Evolutionary conservation across 2,888 invertebrate genomes (phyloP).

Genomic region (Ethmia dodecea): DNA sequence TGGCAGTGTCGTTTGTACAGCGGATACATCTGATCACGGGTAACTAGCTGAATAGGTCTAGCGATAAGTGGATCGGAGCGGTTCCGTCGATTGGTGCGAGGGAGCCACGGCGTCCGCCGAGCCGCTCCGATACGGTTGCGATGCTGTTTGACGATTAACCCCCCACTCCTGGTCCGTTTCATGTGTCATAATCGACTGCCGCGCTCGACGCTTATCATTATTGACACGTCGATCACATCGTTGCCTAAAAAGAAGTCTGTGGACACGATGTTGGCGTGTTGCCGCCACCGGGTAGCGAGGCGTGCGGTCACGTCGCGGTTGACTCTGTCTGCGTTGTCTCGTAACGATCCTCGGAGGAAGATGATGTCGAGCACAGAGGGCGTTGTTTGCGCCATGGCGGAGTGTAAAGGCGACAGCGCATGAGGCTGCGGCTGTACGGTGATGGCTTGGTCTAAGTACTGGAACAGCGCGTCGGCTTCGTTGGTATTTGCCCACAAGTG

Average conservation of each 20-base stretch:
- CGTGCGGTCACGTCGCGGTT: slow-evolving; percentile 84
- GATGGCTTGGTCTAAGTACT: slow-evolving; percentile 59
- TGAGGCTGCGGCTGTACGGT: slow-evolving; percentile 51
- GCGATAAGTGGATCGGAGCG: slow-evolving; percentile 31
- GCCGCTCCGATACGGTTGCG: slow-evolving; percentile 19
- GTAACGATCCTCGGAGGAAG: slow-evolving; percentile 77
- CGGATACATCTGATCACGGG: slow-evolving; percentile 31
- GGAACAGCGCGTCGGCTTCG: slow-evolving; percentile 47
- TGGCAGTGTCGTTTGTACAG: slow-evolving; percentile 36
- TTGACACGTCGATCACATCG: slow-evolving; percentile 82
- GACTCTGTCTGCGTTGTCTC: slow-evolving; percentile 80
- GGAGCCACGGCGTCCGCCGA: slow-evolving; percentile 48
- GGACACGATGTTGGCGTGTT: slow-evolving; percentile 83
- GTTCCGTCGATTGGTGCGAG: slow-evolving; percentile 23
- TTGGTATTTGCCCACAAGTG: slow-evolving; percentile 82
- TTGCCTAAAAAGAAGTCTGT: slow-evolving; percentile 85
- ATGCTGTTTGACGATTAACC: slow-evolving; percentile 37
- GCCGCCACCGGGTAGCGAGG: slow-evolving; percentile 81
- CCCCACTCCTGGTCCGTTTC: slow-evolving; percentile 43
- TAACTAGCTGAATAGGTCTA: slow-evolving; percentile 33
- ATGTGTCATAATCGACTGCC: slow-evolving; percentile 60
- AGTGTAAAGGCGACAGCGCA: slow-evolving; percentile 71
- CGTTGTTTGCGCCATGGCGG: slow-evolving; percentile 87
- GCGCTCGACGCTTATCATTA: slow-evolving; percentile 67
- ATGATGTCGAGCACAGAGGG: slow-evolving; percentile 81